Base-by-base conservation (phyloP, 2,888 invertebrate species). In the Crematogaster levior region DNA sequence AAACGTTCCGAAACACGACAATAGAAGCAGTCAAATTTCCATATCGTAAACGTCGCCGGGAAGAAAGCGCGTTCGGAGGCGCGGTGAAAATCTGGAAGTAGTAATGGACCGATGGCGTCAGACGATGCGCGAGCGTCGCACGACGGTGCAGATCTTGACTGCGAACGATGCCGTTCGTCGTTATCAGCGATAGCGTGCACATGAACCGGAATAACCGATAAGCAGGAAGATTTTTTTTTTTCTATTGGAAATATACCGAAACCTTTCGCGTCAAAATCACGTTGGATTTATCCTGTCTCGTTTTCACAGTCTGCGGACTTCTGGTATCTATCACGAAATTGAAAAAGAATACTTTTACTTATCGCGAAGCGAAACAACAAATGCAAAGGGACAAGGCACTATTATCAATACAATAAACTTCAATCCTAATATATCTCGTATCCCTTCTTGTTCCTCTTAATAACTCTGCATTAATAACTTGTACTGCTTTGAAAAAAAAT, bases 141-240 rank as follows among this genome's bases (percentile, higher is more conserved):
- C n/a, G 37, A 9, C 34, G 37, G 43, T 21, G 21, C 21, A 48
- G 27, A 65, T 63, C 51, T 81, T 53, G 53, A 63, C 48, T 53
- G 12, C 68, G 60, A 77, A 48, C 58, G 66, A 77, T 46, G 66
- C 58, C 27, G 82, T 53, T 82, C 79, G 61, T 82, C 82, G 79
- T 70, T 79, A 77, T 51, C 51, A 43, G 46, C 34, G 51, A 30
- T 40, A 60, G 18, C 37, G n/a, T n/a, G 73, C 66, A 83, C 60
- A 40, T 73, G 73, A 83, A 65, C 66, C 60, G 81, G 73, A 74
- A 83, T 68, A 81, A 53, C 73, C 83, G 83, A 83, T 83, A 83
- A 83, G 70, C 66, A 24, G n/a, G 68, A 21, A 15, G n/a, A 75
- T 53, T 81, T 56, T 80, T 63, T 51, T 80, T 53, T 70, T 48